Conservation (phyloP, 1,140 invertebrate species). For the Protaetia brevitarsis region DNA sequence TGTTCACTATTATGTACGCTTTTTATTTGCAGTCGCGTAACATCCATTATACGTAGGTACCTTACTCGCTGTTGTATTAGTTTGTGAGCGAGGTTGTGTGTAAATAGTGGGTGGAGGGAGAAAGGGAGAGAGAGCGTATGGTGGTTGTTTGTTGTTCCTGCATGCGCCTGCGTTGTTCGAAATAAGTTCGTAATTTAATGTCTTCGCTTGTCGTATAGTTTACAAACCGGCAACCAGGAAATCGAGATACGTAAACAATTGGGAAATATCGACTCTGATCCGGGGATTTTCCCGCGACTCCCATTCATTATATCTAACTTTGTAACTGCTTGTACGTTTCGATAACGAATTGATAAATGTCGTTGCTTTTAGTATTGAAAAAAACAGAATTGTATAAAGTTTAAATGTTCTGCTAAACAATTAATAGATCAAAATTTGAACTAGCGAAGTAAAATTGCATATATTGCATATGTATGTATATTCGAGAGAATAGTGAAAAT, state of each 20-base stretch:
- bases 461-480: too few species aligned
- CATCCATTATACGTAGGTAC: slow-evolving; percentile 8
- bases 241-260: slow-evolving; percentile 2
- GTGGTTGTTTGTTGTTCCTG: neutral
- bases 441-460: too few species aligned
- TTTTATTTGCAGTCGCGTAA: slow-evolving; percentile 18
- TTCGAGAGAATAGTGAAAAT: too few species aligned
- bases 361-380: too few species aligned
- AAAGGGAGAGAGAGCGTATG: neutral
- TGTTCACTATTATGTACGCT: slow-evolving; percentile 18
- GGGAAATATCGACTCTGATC: neutral
- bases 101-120: neutral
- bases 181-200: slow-evolving; percentile 11
- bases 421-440: too few species aligned
- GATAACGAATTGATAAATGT: neutral
- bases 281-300: neutral
- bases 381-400: neutral
- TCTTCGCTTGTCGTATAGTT: neutral
- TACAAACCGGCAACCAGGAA: neutral
- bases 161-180: slow-evolving; percentile 11
- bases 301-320: neutral
- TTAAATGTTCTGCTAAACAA: neutral
- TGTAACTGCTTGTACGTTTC: neutral
- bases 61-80: neutral
- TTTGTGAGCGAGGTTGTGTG: neutral